A percentile compares a stretch with the other conserved stretches of the same genome.
These are phyloP conservation scores for Limnothrissa miodon DNA, from an alignment of 2,113 vertebrate genomes.

Conservation along the genomic window DNA sequence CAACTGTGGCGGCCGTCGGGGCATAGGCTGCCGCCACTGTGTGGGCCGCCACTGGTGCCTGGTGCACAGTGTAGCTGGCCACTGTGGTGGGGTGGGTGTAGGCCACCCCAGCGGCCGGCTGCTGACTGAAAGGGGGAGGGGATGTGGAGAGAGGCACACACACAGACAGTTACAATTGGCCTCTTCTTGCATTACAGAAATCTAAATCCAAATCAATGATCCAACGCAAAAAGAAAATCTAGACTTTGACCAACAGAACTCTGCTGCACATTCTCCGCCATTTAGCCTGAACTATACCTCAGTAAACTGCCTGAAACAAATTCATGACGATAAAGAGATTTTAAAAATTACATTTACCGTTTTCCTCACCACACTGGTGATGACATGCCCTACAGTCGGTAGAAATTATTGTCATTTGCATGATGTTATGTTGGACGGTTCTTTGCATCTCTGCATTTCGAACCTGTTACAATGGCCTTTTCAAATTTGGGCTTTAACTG, in stretches of 20 bases:
- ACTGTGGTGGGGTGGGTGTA: constrained; percentile 98
- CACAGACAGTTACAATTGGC: background rate
- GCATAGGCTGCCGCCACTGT: constrained; percentile 94
- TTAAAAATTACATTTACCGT: background rate
- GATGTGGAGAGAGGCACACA: background rate
- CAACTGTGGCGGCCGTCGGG: constrained; percentile 86
- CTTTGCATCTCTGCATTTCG: too few relatives aligned
- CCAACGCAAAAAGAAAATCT: background rate
- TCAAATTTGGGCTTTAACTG: background rate
- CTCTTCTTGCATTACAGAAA: background rate
- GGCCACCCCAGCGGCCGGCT: constrained; percentile 91
- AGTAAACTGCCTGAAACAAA: too few relatives aligned
- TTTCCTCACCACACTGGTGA: background rate
- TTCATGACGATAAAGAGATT: background rate
- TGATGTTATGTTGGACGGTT: background rate
- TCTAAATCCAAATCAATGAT: background rate
- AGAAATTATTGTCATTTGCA: background rate
- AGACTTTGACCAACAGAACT: background rate
- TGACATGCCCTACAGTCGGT: background rate
- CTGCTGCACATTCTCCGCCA: too few relatives aligned
- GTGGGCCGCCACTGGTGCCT: constrained; percentile 93
- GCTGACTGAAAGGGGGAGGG: constrained; percentile 76
- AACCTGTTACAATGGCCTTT: too few relatives aligned
- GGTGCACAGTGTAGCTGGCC: constrained; percentile 98
- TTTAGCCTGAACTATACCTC: too few relatives aligned